Evolutionary conservation across 1,140 invertebrate genomes (phyloP), one percentile per base, ranked within the genome.

Genomic region (Caenorhabditis inopinata): DNA sequence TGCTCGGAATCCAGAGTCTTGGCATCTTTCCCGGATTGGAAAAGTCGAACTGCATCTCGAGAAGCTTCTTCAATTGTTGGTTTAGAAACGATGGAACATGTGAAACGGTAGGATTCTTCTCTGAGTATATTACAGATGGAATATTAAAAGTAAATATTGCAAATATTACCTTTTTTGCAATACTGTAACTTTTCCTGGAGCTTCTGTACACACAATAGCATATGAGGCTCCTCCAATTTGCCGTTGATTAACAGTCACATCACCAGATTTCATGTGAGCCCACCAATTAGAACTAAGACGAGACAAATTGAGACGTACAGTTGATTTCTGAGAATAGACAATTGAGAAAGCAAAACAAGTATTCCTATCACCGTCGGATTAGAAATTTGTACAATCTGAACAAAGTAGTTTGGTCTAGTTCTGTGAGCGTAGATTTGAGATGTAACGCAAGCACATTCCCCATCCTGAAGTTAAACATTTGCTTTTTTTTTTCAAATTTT

Each of bases 41-140:
- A 80, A 42, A 38, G 77, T 2, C 42, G 58, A n/a, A 80, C n/a
- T 14, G 32, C 38, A 29, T 76, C 83, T 7, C 51, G 76, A 68
- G 38, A 32, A 9, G 48, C 48, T 35, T 49, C 48, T 51, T 49
- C 42, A n/a, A 42, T 29, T 45, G 27, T 53, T 74, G 35, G 35
- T 74, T 48, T 49, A 6, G 32, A 38, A 18, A 23, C 74, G 1
- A 86, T 75, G 7, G 84, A 62, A 35, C 85, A 86, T 16, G 85
- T 84, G 38, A 87, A 85, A 5, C 85, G 84, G 58, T 83, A 84
- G 2, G 79, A 81, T 74, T 87, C 85, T 81, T 87, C 85, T 23
- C 85, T 87, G 53, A 25, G 18, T n/a, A n/a, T n/a, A n/a, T n/a
- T n/a, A n/a, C n/a, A n/a, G n/a, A n/a, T n/a, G n/a, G n/a, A n/a